A percentile compares a stretch with the other conserved stretches of the same genome.
These are phyloP conservation scores for Taphrorychus bicolor DNA, from an alignment of 2,888 invertebrate species.

Conservation along the genomic window DNA sequence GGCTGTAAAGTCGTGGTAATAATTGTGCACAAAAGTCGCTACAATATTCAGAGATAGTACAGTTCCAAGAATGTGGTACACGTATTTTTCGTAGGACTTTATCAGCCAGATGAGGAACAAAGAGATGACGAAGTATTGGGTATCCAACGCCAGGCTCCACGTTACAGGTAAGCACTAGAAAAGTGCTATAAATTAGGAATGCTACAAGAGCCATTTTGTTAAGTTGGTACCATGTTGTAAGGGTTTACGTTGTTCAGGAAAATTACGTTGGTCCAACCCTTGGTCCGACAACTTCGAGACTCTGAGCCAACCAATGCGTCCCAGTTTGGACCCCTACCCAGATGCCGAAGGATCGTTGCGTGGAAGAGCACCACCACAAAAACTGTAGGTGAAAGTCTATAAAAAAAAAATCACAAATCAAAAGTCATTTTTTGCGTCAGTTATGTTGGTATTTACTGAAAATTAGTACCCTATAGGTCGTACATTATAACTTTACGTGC, in stretches of 20 bases:
- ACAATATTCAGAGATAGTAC: constrained; percentile 4
- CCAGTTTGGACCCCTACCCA: constrained; percentile 81
- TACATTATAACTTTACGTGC: too few relatives aligned
- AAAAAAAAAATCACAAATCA: neutral
- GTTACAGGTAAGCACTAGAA: constrained; percentile 30
- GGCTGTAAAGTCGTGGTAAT: constrained; percentile 29
- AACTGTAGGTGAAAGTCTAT: constrained; percentile 77
- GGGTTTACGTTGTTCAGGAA: constrained; percentile 77
- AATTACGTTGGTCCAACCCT: constrained; percentile 78
- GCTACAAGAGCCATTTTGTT: neutral
- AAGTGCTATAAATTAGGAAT: neutral
- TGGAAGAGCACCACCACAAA: constrained; percentile 75
- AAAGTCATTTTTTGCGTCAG: neutral
- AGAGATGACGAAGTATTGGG: constrained; percentile 24
- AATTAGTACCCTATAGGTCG: too few relatives aligned
- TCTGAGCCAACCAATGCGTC: constrained; percentile 64
- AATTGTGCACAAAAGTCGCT: constrained; percentile 32
- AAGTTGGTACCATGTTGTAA: constrained; percentile 64
- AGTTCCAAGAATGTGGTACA: constrained; percentile 15
- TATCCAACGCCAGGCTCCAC: constrained; percentile 37
- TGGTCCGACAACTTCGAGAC: constrained; percentile 67
- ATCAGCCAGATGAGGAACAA: constrained; percentile 30
- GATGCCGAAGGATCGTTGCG: constrained; percentile 72
- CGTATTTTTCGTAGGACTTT: constrained; percentile 29
- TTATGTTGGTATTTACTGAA: neutral